A percentile compares a stretch with the other conserved stretches of the same genome.
Conservation (phyloP, 2,797 vertebrate genomes). For the Dicrostonyx torquatus region DNA sequence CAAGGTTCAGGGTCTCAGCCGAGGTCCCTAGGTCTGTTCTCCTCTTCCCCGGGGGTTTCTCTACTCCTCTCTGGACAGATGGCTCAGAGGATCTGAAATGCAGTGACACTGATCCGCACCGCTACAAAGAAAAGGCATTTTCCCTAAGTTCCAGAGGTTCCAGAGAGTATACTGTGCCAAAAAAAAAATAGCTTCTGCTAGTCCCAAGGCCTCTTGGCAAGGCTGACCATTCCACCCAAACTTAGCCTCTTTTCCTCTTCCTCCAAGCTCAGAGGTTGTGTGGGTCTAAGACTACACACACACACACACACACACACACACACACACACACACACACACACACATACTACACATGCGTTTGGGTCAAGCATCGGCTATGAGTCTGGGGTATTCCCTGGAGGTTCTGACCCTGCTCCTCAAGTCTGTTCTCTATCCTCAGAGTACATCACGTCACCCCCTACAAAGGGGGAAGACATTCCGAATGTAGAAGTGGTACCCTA, state of each 20-base stretch:
- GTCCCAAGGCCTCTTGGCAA: not conserved
- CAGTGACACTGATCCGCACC: not conserved
- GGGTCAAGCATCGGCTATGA: not conserved
- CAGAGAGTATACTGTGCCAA: not conserved
- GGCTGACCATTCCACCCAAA: rapidly evolving
- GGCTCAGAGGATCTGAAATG: not conserved
- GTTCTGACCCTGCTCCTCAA: not conserved
- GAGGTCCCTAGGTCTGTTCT: not conserved
- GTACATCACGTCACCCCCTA: not conserved
- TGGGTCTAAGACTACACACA: not conserved
- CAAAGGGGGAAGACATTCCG: not conserved
- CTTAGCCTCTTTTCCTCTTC: rapidly evolving
- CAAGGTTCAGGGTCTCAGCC: rapidly evolving
- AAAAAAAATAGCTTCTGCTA: not conserved
- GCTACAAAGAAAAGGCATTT: conserved; percentile 7
- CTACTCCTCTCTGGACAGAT: not conserved
- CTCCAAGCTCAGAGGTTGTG: rapidly evolving
- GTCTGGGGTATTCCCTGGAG: not conserved
- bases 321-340: too few relatives aligned
- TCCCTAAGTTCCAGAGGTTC: not conserved
- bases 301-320: too few relatives aligned
- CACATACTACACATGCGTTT: not conserved
- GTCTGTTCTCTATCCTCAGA: not conserved
- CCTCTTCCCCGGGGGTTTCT: not conserved
- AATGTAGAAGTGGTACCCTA: not conserved